Base-by-base conservation (phyloP, 2,797 vertebrate species). In the Falco cherrug region DNA sequence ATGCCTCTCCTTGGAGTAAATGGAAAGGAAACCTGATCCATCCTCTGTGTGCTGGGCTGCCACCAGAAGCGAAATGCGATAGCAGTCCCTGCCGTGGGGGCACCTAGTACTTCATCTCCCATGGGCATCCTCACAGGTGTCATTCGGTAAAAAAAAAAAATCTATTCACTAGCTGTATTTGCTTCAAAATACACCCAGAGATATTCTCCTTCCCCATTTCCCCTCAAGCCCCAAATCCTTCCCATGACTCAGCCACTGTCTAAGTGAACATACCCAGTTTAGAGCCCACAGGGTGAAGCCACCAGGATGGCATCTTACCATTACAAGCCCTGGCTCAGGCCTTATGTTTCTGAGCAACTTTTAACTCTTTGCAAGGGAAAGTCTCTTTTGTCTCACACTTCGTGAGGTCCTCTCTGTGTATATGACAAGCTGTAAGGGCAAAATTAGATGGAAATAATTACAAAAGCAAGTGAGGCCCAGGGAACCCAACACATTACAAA, bases 11-110 rank as follows among this genome's bases (percentile, higher is more conserved):
- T 85, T 70, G 59, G 79, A 80, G 35, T 77, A 91, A 93, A 84
- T 9, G 59, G 61, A 92, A 48, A 87, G 68, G 96, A 97, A 97
- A 97, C 16, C 31, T 21, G 82, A 97, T 92, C 84, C 47, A 60
- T 84, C 51, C 54, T 48, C 85, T 81, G 50, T 37, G 76, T 95
- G 61, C 31, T 73, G 76, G 84, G 84, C 4, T 88, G 79, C 84
- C 73, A 96, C 73, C 50, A 56, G 76, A 61, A 81, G 35, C 48
- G 82, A 92, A 95, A 95, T 29, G 25, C 7, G 82, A 95, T 41
- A 67, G 54, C 56, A 47, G 2, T 35, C 87, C 60, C 78, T 29
- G 1, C 39, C 17, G 11, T 2, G 51, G 79, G 39, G 54, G 54
- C 43, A 93, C 29, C 53, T 69, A 21, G 12, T 53, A 56, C 65